Evolutionary conservation across 2,888 invertebrate species (phyloP).

Genomic region (Sinopyrophorus schimmeli): DNA sequence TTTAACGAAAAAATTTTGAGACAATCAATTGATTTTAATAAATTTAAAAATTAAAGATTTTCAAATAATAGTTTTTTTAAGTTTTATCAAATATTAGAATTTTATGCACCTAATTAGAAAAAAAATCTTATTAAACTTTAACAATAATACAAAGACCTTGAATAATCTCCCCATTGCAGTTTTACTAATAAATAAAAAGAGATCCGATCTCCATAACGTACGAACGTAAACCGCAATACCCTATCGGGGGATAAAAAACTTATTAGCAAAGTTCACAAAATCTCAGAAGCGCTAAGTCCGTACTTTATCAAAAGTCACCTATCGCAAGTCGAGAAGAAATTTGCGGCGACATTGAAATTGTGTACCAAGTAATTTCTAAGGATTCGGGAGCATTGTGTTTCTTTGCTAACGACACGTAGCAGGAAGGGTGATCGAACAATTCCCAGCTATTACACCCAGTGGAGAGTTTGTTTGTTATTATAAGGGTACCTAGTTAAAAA

Average conservation of each 20-base stretch:
- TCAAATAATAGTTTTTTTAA: too few species aligned
- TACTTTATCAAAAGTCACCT: not conserved
- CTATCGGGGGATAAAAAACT: slow-evolving; percentile 15
- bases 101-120: too few species aligned
- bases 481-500: too few species aligned
- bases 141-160: too few species aligned
- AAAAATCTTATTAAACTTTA: too few species aligned
- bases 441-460: slow-evolving; percentile 15
- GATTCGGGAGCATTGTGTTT: slow-evolving; percentile 31
- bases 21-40: too few species aligned
- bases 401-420: slow-evolving; percentile 11
- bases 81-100: too few species aligned
- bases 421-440: slow-evolving; percentile 28
- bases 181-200: slow-evolving; percentile 17
- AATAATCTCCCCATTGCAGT: too few species aligned
- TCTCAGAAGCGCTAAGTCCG: slow-evolving; percentile 5
- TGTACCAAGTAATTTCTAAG: slow-evolving; percentile 21
- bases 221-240: slow-evolving; percentile 19
- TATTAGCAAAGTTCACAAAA: slow-evolving; percentile 9
- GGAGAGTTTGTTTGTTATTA: slow-evolving; percentile 27
- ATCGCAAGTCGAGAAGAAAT: not conserved
- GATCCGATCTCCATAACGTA: slow-evolving; percentile 21
- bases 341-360: slow-evolving; percentile 15
- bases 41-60: too few species aligned
- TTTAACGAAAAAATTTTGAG: too few species aligned